These are phyloP conservation scores for Pogonocichla stellata DNA, from an alignment of 2,113 vertebrate genomes.

Conservation along the genomic window DNA sequence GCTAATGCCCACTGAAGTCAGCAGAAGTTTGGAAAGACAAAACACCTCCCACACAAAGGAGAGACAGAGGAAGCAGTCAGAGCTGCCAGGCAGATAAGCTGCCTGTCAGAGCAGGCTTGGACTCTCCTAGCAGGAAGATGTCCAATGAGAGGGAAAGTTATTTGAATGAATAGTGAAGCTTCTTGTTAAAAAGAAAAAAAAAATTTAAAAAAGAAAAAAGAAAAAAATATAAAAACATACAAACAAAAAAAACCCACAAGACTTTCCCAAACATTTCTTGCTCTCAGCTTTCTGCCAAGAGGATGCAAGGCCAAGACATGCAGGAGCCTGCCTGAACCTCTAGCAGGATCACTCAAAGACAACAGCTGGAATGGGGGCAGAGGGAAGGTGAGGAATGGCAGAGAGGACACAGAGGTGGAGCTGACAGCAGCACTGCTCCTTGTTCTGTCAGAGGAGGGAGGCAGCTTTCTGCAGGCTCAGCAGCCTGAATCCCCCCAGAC, in stretches of 20 bases:
- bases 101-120: constrained; percentile 63
- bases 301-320: background rate
- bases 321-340: constrained; percentile 28
- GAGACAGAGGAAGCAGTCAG: constrained; percentile 64
- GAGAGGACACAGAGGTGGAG: background rate
- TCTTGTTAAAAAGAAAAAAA: background rate
- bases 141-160: constrained; percentile 52
- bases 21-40: constrained; percentile 69
- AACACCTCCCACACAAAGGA: constrained; percentile 68
- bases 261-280: background rate
- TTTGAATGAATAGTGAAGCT: constrained; percentile 43
- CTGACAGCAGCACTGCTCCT: background rate
- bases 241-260: background rate
- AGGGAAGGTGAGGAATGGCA: background rate
- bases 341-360: background rate
- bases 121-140: constrained; percentile 41
- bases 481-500: background rate
- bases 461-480: background rate
- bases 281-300: constrained; percentile 32
- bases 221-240: too few species aligned
- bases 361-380: background rate
- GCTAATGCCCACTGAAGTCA: constrained; percentile 58
- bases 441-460: background rate
- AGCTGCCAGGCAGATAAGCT: constrained; percentile 54
- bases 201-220: too few species aligned